These are phyloP conservation scores for Harlomillsia oculata DNA, from an alignment of 1,140 invertebrate species.

Conservation along the genomic window DNA sequence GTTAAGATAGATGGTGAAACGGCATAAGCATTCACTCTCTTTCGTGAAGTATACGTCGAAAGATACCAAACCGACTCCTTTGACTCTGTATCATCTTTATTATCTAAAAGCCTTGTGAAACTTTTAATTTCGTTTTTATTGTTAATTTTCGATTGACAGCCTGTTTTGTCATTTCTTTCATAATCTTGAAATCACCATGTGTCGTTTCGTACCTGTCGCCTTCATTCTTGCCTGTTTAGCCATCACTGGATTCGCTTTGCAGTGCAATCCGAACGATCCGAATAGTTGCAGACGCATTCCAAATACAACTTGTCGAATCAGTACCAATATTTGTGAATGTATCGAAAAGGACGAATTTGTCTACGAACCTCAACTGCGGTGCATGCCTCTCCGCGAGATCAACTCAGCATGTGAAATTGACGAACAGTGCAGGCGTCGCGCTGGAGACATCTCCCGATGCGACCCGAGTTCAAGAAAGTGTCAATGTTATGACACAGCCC, in stretches of 20 bases:
- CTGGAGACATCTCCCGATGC: neutral
- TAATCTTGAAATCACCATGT: no score
- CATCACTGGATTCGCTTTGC: neutral
- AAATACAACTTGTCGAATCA: neutral
- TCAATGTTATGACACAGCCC: conserved; percentile 1
- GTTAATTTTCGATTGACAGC: no score
- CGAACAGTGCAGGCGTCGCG: neutral
- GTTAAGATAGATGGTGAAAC: no score
- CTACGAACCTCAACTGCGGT: neutral
- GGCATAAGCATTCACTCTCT: no score
- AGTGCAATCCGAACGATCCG: neutral
- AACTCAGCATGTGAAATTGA: neutral
- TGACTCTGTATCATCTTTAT: no score
- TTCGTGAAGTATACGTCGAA: no score
- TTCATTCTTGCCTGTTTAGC: neutral
- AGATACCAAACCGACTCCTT: no score
- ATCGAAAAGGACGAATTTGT: neutral
- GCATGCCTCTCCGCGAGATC: neutral
- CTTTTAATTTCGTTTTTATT: no score
- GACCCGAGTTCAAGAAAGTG: neutral
- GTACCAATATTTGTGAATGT: neutral
- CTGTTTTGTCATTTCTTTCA: no score
- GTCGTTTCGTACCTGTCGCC: no score
- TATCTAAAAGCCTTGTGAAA: no score
- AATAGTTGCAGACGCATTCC: neutral